Conservation (phyloP, 1,140 invertebrate species). For the Antheraea mylitta region DNA sequence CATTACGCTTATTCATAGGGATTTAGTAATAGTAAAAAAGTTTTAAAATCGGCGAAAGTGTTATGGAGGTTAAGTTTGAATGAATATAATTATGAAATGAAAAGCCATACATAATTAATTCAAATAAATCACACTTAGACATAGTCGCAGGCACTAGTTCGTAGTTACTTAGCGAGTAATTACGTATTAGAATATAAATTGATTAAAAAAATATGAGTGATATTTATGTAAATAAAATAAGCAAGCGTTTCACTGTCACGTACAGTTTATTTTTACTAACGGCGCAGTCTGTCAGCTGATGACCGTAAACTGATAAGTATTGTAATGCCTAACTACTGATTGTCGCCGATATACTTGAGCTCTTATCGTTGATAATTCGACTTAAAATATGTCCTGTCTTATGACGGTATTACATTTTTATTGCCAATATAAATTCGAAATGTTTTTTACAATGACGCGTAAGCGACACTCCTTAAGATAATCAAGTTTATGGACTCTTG, state of each 20-base stretch:
- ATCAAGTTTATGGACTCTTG: neutral
- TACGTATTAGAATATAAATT: no score
- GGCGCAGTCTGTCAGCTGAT: constrained; percentile 1
- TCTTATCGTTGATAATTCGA: constrained; percentile 8
- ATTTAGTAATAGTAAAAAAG: no score
- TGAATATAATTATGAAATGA: no score
- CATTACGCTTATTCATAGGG: no score
- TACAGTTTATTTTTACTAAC: constrained; percentile 7
- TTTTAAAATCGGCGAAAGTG: no score
- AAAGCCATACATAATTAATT: no score
- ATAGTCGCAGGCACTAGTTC: no score
- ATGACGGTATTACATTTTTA: neutral
- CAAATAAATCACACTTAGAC: no score
- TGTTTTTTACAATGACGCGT: neutral
- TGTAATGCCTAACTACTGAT: constrained; percentile 10
- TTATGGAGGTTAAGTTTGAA: no score
- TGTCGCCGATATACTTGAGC: neutral
- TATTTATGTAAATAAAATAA: neutral
- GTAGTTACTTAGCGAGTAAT: no score
- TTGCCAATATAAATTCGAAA: neutral
- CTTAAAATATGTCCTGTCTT: constrained; percentile 10
- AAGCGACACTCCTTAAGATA: neutral
- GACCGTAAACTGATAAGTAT: constrained; percentile 10
- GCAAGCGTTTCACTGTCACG: neutral
- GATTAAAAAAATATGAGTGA: no score